phyloP scores from a whole-genome alignment of 2,888 invertebrate species.

The Pterostichus niger region DNA sequence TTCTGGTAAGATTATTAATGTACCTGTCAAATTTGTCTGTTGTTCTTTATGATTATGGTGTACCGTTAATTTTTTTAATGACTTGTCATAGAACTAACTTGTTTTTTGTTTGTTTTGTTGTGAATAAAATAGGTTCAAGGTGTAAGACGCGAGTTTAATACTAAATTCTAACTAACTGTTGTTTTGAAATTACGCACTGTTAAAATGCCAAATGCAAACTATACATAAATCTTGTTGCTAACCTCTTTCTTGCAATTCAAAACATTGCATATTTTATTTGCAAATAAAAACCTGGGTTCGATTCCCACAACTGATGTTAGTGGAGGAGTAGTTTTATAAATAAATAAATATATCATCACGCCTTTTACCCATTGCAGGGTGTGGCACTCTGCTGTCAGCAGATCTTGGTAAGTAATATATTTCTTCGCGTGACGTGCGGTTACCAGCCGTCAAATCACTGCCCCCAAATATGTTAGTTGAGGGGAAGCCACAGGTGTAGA shows the following conservation, averaged over 20 bases:
- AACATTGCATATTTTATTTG: constrained; percentile 23
- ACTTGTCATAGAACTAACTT: constrained; percentile 26
- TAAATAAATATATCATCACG: no score
- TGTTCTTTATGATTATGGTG: constrained; percentile 11
- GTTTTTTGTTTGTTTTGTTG: constrained; percentile 23
- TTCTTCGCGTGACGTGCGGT: no score
- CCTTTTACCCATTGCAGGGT: no score
- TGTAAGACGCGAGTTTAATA: constrained; percentile 6
- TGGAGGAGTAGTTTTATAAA: no score
- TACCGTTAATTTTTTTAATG: constrained; percentile 52
- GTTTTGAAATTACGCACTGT: constrained; percentile 24
- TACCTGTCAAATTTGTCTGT: constrained; percentile 16
- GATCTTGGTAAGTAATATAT: no score
- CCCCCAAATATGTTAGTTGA: no score
- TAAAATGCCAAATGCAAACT: constrained; percentile 5
- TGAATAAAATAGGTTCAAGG: constrained; percentile 5
- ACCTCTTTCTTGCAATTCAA: constrained; percentile 2
- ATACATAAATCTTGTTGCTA: constrained; percentile 9
- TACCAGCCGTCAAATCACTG: no score
- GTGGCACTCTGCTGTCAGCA: no score
- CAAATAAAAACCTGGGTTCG: background rate
- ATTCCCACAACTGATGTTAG: background rate
- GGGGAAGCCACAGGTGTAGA: no score
- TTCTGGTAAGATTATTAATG: constrained; percentile 21
- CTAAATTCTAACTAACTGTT: constrained; percentile 42